These are phyloP conservation scores for Tokudaia muenninki DNA, from an alignment of 2,797 vertebrate species.

Conservation along the genomic window DNA sequence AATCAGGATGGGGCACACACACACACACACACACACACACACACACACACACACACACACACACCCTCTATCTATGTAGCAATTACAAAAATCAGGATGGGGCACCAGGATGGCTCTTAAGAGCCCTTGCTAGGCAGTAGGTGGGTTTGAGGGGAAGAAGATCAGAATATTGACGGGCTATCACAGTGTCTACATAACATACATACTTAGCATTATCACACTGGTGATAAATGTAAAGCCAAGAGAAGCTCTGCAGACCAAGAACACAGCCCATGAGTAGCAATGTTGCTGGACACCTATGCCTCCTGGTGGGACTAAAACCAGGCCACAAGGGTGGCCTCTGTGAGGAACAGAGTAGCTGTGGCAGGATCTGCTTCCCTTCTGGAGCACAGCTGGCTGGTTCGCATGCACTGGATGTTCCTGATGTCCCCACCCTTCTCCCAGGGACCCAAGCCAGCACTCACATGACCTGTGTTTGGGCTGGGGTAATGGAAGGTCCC, in stretches of 20 bases:
- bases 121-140: background rate
- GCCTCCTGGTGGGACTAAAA: background rate
- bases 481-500: background rate
- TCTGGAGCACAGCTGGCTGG: background rate
- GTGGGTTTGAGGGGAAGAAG: background rate
- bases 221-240: background rate
- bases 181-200: background rate
- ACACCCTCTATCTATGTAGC: background rate
- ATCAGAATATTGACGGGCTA: background rate
- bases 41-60: background rate
- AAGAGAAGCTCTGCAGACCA: background rate
- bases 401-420: rapidly evolving
- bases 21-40: background rate
- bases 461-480: background rate
- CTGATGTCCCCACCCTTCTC: background rate
- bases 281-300: background rate
- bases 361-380: background rate
- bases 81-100: background rate
- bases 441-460: rapidly evolving
- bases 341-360: rapidly evolving
- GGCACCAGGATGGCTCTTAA: background rate
- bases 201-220: background rate
- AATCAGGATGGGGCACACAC: too few species aligned
- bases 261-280: background rate
- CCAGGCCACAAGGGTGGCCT: background rate